A percentile compares a stretch with the other conserved stretches of the same genome.
Conservation (phyloP, 2,797 vertebrate species). For the Micromesistius poutassou region DNA sequence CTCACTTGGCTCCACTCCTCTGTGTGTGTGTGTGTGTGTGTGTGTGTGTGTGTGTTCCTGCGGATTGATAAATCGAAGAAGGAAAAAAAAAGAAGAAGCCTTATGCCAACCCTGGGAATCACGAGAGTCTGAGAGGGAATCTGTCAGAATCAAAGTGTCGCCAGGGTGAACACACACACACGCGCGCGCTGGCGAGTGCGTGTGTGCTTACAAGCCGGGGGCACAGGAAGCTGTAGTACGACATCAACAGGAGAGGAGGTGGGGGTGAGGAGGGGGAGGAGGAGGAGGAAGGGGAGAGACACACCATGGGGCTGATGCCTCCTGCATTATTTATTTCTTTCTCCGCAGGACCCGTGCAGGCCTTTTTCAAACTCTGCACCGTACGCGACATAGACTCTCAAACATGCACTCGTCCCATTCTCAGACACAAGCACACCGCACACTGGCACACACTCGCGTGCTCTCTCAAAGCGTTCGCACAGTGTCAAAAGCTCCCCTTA, state of each 20-base stretch:
- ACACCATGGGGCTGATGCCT: not conserved
- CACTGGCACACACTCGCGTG: slow-evolving; percentile 21
- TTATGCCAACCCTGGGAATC: slow-evolving; percentile 9
- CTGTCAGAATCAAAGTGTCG: slow-evolving; percentile 59
- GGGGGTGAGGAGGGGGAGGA: too few species aligned
- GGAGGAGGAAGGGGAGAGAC: not conserved
- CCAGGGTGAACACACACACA: slow-evolving; percentile 38
- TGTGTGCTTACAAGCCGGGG: slow-evolving; percentile 51
- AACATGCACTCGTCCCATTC: slow-evolving; percentile 18
- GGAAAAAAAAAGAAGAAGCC: slow-evolving; percentile 58
- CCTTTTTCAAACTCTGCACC: too few species aligned
- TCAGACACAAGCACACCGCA: slow-evolving; percentile 16
- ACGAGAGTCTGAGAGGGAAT: slow-evolving; percentile 52
- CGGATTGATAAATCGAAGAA: slow-evolving; percentile 56
- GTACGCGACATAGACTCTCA: too few species aligned
- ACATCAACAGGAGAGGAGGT: slow-evolving; percentile 29
- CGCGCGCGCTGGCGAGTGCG: slow-evolving; percentile 42
- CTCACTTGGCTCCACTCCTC: too few species aligned
- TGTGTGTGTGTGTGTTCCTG: slow-evolving; percentile 21
- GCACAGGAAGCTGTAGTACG: slow-evolving; percentile 48
- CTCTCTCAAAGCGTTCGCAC: slow-evolving; percentile 19
- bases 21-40: slow-evolving; percentile 18
- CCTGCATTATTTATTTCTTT: not conserved
- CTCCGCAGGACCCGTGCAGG: too few species aligned
- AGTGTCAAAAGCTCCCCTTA: slow-evolving; percentile 32